Evolutionary conservation across 2,888 invertebrate genomes (phyloP), one percentile per base, ranked within the genome.

Genomic region (Melanostoma scalare): DNA sequence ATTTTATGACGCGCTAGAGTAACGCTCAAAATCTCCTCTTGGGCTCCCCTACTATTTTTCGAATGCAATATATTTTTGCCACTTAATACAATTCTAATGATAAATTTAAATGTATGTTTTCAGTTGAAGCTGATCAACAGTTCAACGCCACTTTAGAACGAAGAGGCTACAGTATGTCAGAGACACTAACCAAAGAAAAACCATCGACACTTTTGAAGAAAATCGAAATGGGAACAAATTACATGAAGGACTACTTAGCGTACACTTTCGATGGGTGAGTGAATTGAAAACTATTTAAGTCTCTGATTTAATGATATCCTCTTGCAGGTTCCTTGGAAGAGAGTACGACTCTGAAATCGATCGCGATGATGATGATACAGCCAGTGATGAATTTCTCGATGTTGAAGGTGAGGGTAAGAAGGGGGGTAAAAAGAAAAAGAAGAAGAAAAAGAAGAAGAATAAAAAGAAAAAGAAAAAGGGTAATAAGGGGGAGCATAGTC

Each of bases 111-210:
- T 6, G 0, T 48, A 1, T 6, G 30, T 4, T 86, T 86, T 58
- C 85, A 91, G 91, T 88, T 81, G 90, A 91, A 87, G 91, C 91
- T 48, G 91, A 91, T 87, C 87, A 88, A 2, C 90, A 91, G 85
- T 75, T 90, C 42, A 89, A 89, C 52, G 87, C 89, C 6, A 90
- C 89, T 0, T 84, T 89, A 31, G 88, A 89, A 67, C 88, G 88
- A 67, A 89, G 91, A 48, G 90, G 90, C 69, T 90, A 91, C 50
- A 90, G 90, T 80, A 85, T 88, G 38, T 87, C 88, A 6, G 89
- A 90, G 58, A 79, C 88, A 55, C 86, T 89, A 5, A 88, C 88
- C 58, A 89, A 89, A 73, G 90, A 91, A 85, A 91, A 90, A 85
- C 91, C 91, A 65, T 91, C 91, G 48, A 89, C 90, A 9, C 86